Evolutionary conservation across 2,888 invertebrate genomes (phyloP), one percentile per base, ranked within the genome.

Genomic region (Limnephilus auricula): DNA sequence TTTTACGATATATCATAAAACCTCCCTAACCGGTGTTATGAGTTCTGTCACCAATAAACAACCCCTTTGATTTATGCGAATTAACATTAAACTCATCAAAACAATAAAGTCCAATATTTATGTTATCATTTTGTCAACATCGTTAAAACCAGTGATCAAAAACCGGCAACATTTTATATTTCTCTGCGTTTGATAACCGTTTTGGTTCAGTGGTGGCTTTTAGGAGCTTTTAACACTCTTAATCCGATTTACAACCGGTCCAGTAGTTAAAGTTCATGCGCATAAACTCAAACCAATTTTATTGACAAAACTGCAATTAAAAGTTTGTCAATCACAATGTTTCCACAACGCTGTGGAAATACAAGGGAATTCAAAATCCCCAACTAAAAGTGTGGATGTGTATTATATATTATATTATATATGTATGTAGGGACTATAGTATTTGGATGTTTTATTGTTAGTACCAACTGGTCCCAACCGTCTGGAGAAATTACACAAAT

Each of bases 101-200:
- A 82, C 65, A 25, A 82, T 32, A 32, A 34, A 82, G 15, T 9
- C 15, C 80, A 32, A 82, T 82, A 82, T 32, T 32, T 82, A 32
- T 82, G 31, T 82, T 18, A 18, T 5, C 34, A 15, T 82, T 31
- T 37, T 84, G 84, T 37, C 34, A 84, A 84, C 84, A 37, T 37
- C 40, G 37, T 84, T 25, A 84, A 84, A 84, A 40, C 40, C 65
- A 37, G 37, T n/a, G 34, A 40, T 37, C 84, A 84, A 84, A 84
- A 84, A 65, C 37, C n/a, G 37, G 84, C 25, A 84, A 37, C 84
- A 37, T 84, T 84, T 84, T 84, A 37, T 84, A n/a, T 25, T 40
- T 84, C 40, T n/a, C 25, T 84, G n/a, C 34, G 10, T n/a, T 32
- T 40, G 37, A 84, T 84, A 12, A n/a, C 40, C 18, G 30, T 82